Conservation (phyloP, 2,888 invertebrate species). For the Caenorhabditis sp. region DNA sequence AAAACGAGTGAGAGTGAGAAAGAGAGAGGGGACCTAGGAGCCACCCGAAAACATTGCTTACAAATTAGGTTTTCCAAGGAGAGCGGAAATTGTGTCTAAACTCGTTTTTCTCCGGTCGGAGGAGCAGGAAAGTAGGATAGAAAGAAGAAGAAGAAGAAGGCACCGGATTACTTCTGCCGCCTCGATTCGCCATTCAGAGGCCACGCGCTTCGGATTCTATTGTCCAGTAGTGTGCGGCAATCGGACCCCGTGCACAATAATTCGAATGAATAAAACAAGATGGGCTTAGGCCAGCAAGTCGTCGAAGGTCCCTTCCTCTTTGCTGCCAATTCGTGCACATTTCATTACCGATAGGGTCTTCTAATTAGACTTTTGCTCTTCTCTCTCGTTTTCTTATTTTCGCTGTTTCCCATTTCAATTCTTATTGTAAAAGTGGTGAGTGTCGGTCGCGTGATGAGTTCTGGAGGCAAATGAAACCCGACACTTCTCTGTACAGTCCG, state of each 20-base stretch:
- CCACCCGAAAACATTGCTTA: constrained; percentile 45
- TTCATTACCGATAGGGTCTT: constrained; percentile 37
- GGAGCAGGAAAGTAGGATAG: constrained; percentile 8
- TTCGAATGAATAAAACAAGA: constrained; percentile 55
- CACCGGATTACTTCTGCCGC: constrained; percentile 58
- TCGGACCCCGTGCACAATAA: constrained; percentile 44
- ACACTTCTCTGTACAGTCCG: constrained; percentile 30
- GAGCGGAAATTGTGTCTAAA: constrained; percentile 8
- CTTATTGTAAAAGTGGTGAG: constrained; percentile 12
- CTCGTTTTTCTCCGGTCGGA: constrained; percentile 25
- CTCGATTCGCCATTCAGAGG: constrained; percentile 42
- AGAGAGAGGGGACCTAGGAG: neutral
- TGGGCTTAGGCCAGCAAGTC: neutral
- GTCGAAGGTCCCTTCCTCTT: constrained; percentile 5
- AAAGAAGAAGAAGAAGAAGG: neutral
- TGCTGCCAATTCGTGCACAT: constrained; percentile 25
- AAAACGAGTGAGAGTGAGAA: too few species aligned
- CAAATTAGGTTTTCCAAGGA: constrained; percentile 54
- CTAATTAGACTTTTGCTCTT: constrained; percentile 52
- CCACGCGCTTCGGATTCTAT: constrained; percentile 38
- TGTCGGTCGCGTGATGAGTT: constrained; percentile 7
- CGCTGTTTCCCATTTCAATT: constrained; percentile 14
- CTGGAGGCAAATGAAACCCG: constrained; percentile 25
- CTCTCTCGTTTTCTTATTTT: neutral
- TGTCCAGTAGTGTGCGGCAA: constrained; percentile 32